Base-by-base conservation (phyloP, 2,888 invertebrate genomes). In the Clunio marinus region DNA sequence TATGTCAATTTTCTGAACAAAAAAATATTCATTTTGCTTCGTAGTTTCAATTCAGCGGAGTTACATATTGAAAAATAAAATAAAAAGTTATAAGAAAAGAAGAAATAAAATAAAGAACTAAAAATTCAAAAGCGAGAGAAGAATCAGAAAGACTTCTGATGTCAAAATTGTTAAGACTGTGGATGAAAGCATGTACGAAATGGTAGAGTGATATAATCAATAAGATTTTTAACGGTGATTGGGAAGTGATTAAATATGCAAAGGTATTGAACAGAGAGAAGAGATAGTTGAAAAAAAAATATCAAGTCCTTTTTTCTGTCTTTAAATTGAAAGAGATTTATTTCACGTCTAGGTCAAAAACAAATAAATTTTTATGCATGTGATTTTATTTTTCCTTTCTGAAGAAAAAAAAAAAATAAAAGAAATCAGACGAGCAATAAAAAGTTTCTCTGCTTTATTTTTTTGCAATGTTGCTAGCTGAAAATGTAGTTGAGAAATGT, bases 1-100 rank as follows among this genome's bases (percentile, higher is more conserved):
- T 66, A 66, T 66, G 66, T 66, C 66, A 66, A 66, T 66, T 66
- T 59, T 66, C 66, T 66, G 66, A 51, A 66, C 66, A 66, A 28
- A 66, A 62, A 66, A 45, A 63, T 63, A 63, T 66, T 66, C 66
- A 66, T 45, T 66, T 66, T 35, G 66, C 66, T 66, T 66, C 66
- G 66, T 51, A 32, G 66, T 66, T 66, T 66, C 66, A 28, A 66
- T 66, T 66, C 46, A 66, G 66, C 28, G 32, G 46, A 66, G 66
- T 66, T 66, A 66, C 28, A 66, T 24, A 55, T 55, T 55, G 37
- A 63, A 66, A 55, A 55, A n/a, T 57, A 66, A 46, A 32, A 7
- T 65, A 55, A 66, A 46, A 32, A 46, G 20, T 46, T 25, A 32
- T 28, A 32, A 20, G 20, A 32, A 25, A 27, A n/a, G 15, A 25